Base-by-base conservation (phyloP, 2,888 invertebrate genomes). In the Tolmerus cingulatus region DNA sequence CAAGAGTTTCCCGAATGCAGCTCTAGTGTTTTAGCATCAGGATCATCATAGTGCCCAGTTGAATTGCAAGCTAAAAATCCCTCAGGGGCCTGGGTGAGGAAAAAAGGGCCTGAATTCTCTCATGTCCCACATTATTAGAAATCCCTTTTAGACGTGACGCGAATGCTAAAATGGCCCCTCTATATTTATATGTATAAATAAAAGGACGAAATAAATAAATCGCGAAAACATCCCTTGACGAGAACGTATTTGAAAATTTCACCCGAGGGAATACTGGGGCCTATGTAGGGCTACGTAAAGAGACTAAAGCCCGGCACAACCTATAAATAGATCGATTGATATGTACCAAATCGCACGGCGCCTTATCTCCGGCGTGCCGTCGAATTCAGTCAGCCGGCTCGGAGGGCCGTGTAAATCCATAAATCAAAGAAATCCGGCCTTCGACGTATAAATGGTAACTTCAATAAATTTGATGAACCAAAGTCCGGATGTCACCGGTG, bases 401-500 rank as follows among this genome's bases (percentile, higher is more conserved):
- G 23, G 0, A 14, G 66, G 12, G 27, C 23, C 12, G 66, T n/a
- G 66, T 12, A 66, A 66, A 66, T 66, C 27, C 66, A 66, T 66
- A 66, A 66, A 66, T 66, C 66, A 66, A 66, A 66, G 66, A 66
- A 66, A 66, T 66, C 66, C 66, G 27, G 66, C 4, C 66, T 66
- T 8, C 66, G 66, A 66, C 66, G 66, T 66, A 27, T 66, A 27
- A 66, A 66, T 66, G 66, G 66, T 27, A 76, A 34, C 34, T 76
- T 76, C 76, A 76, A 76, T 76, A 34, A 76, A 76, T 76, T 76
- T 76, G 76, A 76, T 76, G 19, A 34, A 76, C 34, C 76, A 66
- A 66, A 66, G 66, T 19, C 66, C 27, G 66, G 12, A 66, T 66
- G 66, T 66, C 66, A 66, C 66, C 66, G 23, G 7, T n/a, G 51